Base-by-base conservation (phyloP, 2,113 vertebrate species). In the Colistium nudipinnis region DNA sequence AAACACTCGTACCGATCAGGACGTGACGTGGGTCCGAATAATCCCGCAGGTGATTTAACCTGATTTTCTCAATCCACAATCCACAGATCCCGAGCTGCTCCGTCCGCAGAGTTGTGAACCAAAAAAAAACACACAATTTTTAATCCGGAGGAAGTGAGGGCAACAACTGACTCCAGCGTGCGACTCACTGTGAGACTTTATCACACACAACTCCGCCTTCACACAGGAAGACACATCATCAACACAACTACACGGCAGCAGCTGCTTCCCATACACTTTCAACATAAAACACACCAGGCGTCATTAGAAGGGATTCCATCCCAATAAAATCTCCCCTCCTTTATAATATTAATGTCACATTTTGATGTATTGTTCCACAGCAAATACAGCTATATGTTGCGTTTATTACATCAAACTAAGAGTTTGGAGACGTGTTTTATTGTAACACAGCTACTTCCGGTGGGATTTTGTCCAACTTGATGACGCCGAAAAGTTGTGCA, bases 191-290 rank as follows among this genome's bases (percentile, higher is more conserved):
- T n/a, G n/a, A n/a, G 43, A 74, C 49, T 89, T 87, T 81, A 74
- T 57, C 35, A 11, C 11, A 17, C 62, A 33, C 49, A 85, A 86
- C 90, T 83, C 89, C 90, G 74, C 91, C 90, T 82, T 71, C 49
- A 1, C 6, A n/a, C 17, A 16, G 6, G 7, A 52, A 16, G 36
- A 16, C 4, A 8, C 1, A 19, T 16, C 0, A 16, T 60, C 22
- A 25, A 24, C 2, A 0, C 13, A 1, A 1, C 4, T 4, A 1
- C 14, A 38, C 28, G 11, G 7, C 4, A 4, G 0, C 0, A 0
- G 0, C 1, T n/a, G 22, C 17, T 70, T 82, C 82, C 70, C 63
- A 30, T 41, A 3, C 0, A 7, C 10, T 39, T 80, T 78, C 82
- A 80, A 67, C 84, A 27, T 84, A 83, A 78, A 86, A 57, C 2